Conservation (phyloP, 2,888 invertebrate species). For the Cordilura impudica region DNA sequence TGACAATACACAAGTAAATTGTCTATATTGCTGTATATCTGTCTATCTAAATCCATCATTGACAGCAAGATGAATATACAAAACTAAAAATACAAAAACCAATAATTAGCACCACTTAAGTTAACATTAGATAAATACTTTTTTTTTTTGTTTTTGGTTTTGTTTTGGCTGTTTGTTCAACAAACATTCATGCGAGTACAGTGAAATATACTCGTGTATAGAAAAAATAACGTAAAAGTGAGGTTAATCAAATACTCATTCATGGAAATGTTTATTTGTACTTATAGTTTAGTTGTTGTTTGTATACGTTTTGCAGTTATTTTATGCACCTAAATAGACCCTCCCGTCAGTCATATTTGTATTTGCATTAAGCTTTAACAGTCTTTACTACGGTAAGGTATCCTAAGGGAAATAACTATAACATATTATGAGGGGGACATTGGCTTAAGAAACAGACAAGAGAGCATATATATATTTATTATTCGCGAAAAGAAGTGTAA, state of each 20-base stretch:
- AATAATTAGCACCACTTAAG: conserved; percentile 61
- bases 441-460: no score
- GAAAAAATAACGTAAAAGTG: conserved; percentile 32
- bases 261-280: conserved; percentile 56
- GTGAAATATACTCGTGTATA: not conserved
- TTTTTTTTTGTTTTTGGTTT: conserved; percentile 21
- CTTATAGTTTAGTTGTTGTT: conserved; percentile 30
- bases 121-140: conserved; percentile 49
- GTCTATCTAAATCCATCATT: conserved; percentile 2
- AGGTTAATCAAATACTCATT: conserved; percentile 61
- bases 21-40: conserved; percentile 4
- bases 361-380: not conserved
- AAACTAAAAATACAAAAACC: conserved; percentile 22
- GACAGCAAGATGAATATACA: conserved; percentile 9
- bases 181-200: not conserved
- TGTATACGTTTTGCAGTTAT: not conserved
- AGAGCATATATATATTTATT: no score
- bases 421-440: no score
- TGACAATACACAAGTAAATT: conserved; percentile 35
- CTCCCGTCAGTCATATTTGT: not conserved
- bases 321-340: not conserved
- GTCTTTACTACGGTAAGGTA: not conserved
- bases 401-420: no score
- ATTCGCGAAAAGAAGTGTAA: no score
- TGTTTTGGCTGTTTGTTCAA: conserved; percentile 2